Evolutionary conservation across 2,113 vertebrate genomes (phyloP).

Genomic region (Pao palembangensis): DNA sequence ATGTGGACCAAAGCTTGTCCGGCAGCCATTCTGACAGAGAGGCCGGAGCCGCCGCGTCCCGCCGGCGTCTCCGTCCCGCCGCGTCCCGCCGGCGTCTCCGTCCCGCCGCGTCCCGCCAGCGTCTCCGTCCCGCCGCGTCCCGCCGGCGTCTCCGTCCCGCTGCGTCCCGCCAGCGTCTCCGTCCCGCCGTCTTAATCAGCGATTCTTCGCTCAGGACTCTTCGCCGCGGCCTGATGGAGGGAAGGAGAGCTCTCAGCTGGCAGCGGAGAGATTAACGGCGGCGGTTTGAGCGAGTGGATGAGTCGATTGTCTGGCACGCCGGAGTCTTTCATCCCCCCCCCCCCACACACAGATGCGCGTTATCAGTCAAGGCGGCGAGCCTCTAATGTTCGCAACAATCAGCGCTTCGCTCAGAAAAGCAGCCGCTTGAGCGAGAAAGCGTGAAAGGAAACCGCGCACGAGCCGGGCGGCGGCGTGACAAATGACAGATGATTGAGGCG

Average conservation of each 20-base stretch:
- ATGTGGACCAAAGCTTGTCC: too few species aligned
- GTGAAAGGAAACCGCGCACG: neutral
- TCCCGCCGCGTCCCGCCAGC: conserved; percentile 21
- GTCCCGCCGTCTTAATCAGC: conserved; percentile 29
- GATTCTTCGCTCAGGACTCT: conserved; percentile 16
- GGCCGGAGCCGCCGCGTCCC: neutral
- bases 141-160: conserved; percentile 10
- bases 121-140: conserved; percentile 11
- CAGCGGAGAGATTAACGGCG: conserved; percentile 35
- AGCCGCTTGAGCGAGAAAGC: neutral
- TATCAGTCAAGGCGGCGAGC: conserved; percentile 30
- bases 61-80: conserved; percentile 10
- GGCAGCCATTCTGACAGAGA: too few species aligned
- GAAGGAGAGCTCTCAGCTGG: conserved; percentile 2
- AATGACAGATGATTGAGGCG: conserved; percentile 1
- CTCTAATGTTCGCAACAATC: conserved; percentile 7
- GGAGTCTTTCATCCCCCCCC: conserved; percentile 16
- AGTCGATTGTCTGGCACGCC: neutral
- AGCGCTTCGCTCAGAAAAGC: conserved; percentile 17
- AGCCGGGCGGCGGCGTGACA: conserved; percentile 7
- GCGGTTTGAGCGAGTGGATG: neutral
- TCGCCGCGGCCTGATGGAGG: conserved; percentile 20
- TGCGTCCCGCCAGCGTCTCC: conserved; percentile 15
- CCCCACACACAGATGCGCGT: neutral
- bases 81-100: conserved; percentile 13